Base-by-base conservation (phyloP, 2,797 vertebrate species). In the Crocidura indochinensis region DNA sequence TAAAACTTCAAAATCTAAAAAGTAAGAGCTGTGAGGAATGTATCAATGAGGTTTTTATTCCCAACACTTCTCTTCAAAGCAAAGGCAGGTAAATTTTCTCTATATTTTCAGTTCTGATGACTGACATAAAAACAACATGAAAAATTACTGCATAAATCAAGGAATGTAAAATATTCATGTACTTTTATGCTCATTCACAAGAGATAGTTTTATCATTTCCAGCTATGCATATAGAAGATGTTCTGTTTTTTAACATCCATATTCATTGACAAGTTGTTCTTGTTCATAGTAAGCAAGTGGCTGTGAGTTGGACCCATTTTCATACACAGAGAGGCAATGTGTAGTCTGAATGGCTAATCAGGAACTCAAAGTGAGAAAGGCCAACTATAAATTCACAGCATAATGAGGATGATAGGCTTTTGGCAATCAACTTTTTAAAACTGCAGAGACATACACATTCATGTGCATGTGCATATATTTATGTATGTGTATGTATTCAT, bases 371-470 rank as follows among this genome's bases (percentile, higher is more conserved):
- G 94, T 93, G 90, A 93, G 81, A 93, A 92, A 91, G 75, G 68
- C 90, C 83, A 93, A 86, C 11, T 49, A 88, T 62, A 82, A 73
- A 92, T 93, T 96, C 96, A 96, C 92, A 96, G 94, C 93, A 94
- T 88, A 90, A 46, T 71, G 80, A 91, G 78, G 85, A 87, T 75
- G 87, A 51, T 85, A 91, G 93, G 86, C 56, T 80, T 91, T 88
- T 88, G 92, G 90, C 27, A 74, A 74, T 14, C 67, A 90, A 91
- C 91, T 94, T 93, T 80, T 87, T 27, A 89, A 83, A 65, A 79
- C 88, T 90, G 86, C 75, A 69, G 76, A 91, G 22, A 87, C n/a
- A 79, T 3, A 29, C 78, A 64, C 69, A 81, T 69, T 56, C 62
- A 67, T 75, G 10, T 19, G 46, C 11, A 62, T 19, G n/a, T 38